Evolutionary conservation across 2,797 vertebrate genomes (phyloP), one percentile per base, ranked within the genome.

Genomic region (Salarias fasciatus): DNA sequence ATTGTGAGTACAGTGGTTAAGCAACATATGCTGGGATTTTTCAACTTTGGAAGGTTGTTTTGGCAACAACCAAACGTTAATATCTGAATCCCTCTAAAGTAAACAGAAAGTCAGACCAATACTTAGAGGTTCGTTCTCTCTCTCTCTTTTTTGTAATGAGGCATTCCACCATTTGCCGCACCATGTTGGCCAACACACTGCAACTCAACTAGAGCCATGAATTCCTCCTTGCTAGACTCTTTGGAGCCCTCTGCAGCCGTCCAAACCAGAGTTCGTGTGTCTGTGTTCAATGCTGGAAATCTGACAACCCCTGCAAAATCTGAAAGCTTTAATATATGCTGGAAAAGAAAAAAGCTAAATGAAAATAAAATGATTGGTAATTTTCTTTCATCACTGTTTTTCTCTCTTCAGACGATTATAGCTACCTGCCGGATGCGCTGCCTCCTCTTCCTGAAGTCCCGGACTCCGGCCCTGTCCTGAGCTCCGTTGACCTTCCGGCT

Each of bases 371-470:
- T 40, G 13, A 57, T 11, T 0, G 14, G n/a, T 24, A 24, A 44
- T 31, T 52, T 5, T 47, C 3, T 43, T 37, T 9, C n/a, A 6
- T 6, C 35, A 1, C 9, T 35, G 33, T 33, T 8, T 33, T 9
- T 35, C 33, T 2, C 67, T 71, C 11, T 68, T 72, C 62, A 98
- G 96, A 96, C 88, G 95, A 93, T 70, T 95, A 92, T 79, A 90
- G 70, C 80, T 92, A 93, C 81, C 91, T 85, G 76, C 88, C 90
- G 59, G 92, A 95, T 87, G 94, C 59, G 45, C 80, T 94, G 63
- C 92, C 94, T 67, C 80, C 94, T 86, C 91, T 97, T 77, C 94
- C 87, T 0, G 88, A 94, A 78, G 87, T 87, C 42, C 88, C 92
- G 62, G 89, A 88, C 63, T 89, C 90, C 15, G 90, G 91, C 78